Conservation (phyloP, 2,888 invertebrate genomes). For the Hemithea aestivaria region DNA sequence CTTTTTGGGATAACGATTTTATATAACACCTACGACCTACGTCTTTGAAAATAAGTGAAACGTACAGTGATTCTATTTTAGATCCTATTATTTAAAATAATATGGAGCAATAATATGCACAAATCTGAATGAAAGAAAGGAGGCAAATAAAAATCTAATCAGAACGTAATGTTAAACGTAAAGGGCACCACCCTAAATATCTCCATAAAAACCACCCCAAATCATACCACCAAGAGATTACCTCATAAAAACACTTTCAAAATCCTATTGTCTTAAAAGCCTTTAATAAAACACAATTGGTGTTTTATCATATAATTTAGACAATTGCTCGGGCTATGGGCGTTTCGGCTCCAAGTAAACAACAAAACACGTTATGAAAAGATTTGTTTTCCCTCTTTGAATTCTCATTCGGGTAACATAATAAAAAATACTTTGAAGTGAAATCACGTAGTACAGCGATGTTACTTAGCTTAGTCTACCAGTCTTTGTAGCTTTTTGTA, state of each 20-base stretch:
- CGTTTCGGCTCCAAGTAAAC: conserved; percentile 39
- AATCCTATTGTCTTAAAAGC: conserved; percentile 34
- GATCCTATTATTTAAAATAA: no score
- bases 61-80: no score
- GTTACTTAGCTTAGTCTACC: conserved; percentile 55
- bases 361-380: conserved; percentile 43
- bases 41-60: no score
- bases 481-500: conserved; percentile 63
- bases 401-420: conserved; percentile 49
- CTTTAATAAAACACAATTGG: conserved; percentile 38
- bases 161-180: no score
- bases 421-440: conserved; percentile 56
- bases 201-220: neutral
- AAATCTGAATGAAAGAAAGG: no score
- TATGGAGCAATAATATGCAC: no score
- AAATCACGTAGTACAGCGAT: conserved; percentile 60
- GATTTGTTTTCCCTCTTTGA: conserved; percentile 51
- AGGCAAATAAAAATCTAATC: no score
- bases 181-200: no score
- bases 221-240: conserved; percentile 10
- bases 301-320: conserved; percentile 43
- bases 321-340: conserved; percentile 42
- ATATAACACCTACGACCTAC: no score
- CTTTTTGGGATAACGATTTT: neutral
- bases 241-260: conserved; percentile 19